These are phyloP conservation scores for Drosophila sordidapex DNA, from an alignment of 2,888 invertebrate species.

Conservation along the genomic window DNA sequence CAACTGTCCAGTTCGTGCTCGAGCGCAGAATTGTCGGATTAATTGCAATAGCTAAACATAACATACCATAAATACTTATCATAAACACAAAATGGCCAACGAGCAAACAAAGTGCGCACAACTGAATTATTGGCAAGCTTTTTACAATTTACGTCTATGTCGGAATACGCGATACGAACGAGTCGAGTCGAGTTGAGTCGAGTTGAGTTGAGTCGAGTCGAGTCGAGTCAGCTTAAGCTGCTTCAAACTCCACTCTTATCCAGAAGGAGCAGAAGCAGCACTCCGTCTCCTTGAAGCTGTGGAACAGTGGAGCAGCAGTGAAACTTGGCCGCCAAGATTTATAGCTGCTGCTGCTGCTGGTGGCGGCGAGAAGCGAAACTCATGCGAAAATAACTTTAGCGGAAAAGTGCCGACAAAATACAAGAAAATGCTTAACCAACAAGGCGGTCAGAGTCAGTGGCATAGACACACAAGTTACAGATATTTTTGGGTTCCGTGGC, in stretches of 20 bases:
- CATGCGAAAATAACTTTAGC: constrained; percentile 78
- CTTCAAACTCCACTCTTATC: constrained; percentile 26
- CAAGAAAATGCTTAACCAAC: constrained; percentile 77
- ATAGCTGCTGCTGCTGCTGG: constrained; percentile 48
- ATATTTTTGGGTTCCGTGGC: constrained; percentile 30
- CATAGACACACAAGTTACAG: constrained; percentile 45
- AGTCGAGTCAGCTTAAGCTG: constrained; percentile 58
- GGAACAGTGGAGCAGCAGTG: constrained; percentile 36
- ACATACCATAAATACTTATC: constrained; percentile 39
- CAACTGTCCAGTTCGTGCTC: constrained; percentile 54
- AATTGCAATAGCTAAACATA: constrained; percentile 53
- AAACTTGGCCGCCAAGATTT: constrained; percentile 65
- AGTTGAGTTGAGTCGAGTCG: constrained; percentile 5
- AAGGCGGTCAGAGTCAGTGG: constrained; percentile 52
- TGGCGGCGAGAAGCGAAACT: constrained; percentile 39
- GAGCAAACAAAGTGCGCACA: constrained; percentile 29
- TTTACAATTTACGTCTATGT: constrained; percentile 40
- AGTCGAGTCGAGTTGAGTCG: background rate
- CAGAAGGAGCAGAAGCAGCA: constrained; percentile 17
- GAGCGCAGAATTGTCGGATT: constrained; percentile 58
- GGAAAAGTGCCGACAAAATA: constrained; percentile 78
- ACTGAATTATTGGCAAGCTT: constrained; percentile 68
- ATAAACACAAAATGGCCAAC: constrained; percentile 18
- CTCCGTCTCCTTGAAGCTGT: constrained; percentile 13
- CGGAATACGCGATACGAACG: constrained; percentile 1